A percentile compares a stretch with the other conserved stretches of the same genome.
These are phyloP conservation scores for Crossocerus cetratus DNA, from an alignment of 2,888 invertebrate genomes.

Conservation along the genomic window DNA sequence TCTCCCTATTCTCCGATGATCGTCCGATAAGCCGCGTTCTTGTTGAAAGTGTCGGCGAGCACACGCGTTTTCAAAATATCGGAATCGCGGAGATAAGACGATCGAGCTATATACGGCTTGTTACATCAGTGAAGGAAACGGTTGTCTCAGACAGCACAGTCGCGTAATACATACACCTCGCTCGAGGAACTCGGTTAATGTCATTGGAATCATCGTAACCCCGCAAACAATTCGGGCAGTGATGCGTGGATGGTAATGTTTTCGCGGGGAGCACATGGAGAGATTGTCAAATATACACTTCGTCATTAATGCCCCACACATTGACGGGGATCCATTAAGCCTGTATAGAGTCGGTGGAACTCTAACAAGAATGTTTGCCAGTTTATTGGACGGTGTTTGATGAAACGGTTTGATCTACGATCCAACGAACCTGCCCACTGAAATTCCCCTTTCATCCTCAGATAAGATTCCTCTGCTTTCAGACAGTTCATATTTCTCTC, in stretches of 20 bases:
- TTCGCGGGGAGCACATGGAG: not conserved
- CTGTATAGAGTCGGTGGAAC: too few relatives aligned
- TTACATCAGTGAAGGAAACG: not conserved
- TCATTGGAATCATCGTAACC: too few relatives aligned
- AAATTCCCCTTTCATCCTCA: not conserved
- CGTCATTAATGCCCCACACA: not conserved
- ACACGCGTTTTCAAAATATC: not conserved
- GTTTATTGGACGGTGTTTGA: slow-evolving; percentile 1
- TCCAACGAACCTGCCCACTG: not conserved
- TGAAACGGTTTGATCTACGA: slow-evolving; percentile 12
- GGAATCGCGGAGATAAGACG: not conserved
- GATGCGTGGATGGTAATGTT: too few relatives aligned
- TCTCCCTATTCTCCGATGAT: slow-evolving; percentile 2
- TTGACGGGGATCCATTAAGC: not conserved
- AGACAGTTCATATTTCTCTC: not conserved
- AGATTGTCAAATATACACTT: not conserved
- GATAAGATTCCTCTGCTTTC: not conserved
- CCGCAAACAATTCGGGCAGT: too few relatives aligned
- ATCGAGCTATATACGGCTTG: not conserved
- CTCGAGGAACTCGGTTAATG: too few relatives aligned
- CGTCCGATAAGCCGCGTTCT: not conserved
- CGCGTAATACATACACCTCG: not conserved
- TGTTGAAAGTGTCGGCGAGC: slow-evolving; percentile 3
- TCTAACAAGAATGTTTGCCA: not conserved
- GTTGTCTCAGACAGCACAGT: slow-evolving; percentile 4